Evolutionary conservation across 2,888 invertebrate genomes (phyloP).

Genomic region (Meliscaeva auricollis): DNA sequence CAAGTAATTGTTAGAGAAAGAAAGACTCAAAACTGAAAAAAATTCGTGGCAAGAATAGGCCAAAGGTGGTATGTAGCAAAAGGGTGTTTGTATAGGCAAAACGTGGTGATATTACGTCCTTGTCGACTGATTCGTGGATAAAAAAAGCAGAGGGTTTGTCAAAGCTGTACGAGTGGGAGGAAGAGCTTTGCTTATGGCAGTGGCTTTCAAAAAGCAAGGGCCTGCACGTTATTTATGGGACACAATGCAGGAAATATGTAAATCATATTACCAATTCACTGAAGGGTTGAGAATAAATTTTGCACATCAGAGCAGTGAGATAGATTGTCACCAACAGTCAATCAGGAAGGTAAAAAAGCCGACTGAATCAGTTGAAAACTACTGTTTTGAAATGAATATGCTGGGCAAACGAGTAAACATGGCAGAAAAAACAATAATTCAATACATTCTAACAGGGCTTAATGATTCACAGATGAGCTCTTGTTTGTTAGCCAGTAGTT

Average conservation of each 20-base stretch:
- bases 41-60: no score
- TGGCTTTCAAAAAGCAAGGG: conserved; percentile 13
- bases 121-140: conserved; percentile 2
- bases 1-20: no score
- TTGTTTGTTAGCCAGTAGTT: background rate
- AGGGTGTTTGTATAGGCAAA: no score
- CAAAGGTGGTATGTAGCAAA: no score
- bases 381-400: conserved; percentile 29
- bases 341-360: background rate
- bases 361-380: background rate
- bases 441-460: background rate
- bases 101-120: background rate
- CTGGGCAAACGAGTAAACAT: background rate
- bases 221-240: conserved; percentile 43
- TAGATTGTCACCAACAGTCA: background rate
- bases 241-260: background rate
- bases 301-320: background rate
- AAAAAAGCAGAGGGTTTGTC: background rate
- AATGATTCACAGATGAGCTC: conserved; percentile 6
- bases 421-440: background rate
- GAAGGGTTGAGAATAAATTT: background rate
- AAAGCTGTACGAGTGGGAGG: conserved; percentile 9
- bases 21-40: no score
- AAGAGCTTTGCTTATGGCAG: conserved; percentile 15
- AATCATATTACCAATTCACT: background rate